Conservation (phyloP, 1,140 invertebrate genomes). For the Apis laboriosa region DNA sequence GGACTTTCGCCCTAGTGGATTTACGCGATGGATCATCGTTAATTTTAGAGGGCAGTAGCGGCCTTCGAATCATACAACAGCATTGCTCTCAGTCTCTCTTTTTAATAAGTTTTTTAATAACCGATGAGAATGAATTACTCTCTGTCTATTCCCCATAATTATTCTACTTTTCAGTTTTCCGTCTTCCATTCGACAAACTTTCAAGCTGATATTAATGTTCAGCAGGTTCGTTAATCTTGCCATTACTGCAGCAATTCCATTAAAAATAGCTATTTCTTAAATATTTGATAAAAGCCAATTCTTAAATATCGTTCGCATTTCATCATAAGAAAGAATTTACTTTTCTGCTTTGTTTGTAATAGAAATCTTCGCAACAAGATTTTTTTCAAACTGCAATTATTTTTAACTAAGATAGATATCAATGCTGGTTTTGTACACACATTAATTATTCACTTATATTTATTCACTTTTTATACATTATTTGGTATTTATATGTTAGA, state of each 20-base stretch:
- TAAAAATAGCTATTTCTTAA: constrained; percentile 32
- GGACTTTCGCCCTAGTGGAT: constrained; percentile 7
- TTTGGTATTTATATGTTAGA: no score
- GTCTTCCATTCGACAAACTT: constrained; percentile 1
- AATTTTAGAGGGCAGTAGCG: constrained; percentile 27
- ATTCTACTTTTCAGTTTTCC: constrained; percentile 43
- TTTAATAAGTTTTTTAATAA: constrained; percentile 28
- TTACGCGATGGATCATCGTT: constrained; percentile 39
- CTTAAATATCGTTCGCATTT: not conserved
- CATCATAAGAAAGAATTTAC: not conserved
- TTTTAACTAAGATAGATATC: not conserved
- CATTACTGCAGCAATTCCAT: constrained; percentile 17
- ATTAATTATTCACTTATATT: no score
- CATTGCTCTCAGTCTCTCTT: not conserved
- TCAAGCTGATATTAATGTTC: constrained; percentile 8
- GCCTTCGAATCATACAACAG: not conserved
- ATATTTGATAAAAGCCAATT: not conserved
- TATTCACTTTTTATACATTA: no score
- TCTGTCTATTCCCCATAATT: constrained; percentile 36
- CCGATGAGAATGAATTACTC: constrained; percentile 44
- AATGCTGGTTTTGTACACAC: no score
- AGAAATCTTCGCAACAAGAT: not conserved
- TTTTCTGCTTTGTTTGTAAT: not conserved
- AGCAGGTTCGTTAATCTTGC: constrained; percentile 17
- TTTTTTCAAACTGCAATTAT: not conserved